phyloP scores from a whole-genome alignment of 2,113 vertebrate species.

The Thryonomys swinderianus region DNA sequence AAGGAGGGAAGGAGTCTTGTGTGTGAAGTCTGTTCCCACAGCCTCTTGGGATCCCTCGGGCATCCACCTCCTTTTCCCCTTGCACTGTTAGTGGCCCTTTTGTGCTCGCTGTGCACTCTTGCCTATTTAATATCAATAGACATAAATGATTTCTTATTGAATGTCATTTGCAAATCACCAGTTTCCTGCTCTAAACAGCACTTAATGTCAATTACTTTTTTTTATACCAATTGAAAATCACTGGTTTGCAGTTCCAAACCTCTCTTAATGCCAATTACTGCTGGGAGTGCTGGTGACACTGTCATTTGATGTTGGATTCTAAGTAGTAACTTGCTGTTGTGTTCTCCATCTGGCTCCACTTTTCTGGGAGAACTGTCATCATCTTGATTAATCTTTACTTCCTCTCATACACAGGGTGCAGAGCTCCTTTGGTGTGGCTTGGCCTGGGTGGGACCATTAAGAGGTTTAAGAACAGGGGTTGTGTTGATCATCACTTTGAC shows the following conservation, averaged over 20 bases:
- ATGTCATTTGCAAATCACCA: constrained; percentile 77
- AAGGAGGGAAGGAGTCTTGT: not conserved
- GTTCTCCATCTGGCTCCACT: constrained; percentile 14
- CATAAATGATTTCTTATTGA: constrained; percentile 72
- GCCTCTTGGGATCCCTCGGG: not conserved
- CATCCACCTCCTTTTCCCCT: not conserved
- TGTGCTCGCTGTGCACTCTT: not conserved
- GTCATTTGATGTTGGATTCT: constrained; percentile 24
- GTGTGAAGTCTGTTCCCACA: not conserved
- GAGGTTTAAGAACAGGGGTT: not conserved
- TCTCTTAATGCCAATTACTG: constrained; percentile 73
- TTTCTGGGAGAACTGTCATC: not conserved
- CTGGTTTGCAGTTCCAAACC: constrained; percentile 71
- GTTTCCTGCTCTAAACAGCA: constrained; percentile 68
- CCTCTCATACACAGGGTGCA: not conserved
- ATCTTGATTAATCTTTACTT: not conserved
- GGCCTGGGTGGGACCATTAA: not conserved
- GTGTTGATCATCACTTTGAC: not conserved
- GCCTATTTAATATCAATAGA: constrained; percentile 64
- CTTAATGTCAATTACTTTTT: constrained; percentile 80
- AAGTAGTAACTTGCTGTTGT: constrained; percentile 43
- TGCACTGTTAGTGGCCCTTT: not conserved
- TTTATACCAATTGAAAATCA: constrained; percentile 76
- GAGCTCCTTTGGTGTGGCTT: not conserved
- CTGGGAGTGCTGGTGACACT: not conserved